These are phyloP conservation scores for Enteromius radiatus DNA, from an alignment of 2,797 vertebrate genomes.

Conservation along the genomic window DNA sequence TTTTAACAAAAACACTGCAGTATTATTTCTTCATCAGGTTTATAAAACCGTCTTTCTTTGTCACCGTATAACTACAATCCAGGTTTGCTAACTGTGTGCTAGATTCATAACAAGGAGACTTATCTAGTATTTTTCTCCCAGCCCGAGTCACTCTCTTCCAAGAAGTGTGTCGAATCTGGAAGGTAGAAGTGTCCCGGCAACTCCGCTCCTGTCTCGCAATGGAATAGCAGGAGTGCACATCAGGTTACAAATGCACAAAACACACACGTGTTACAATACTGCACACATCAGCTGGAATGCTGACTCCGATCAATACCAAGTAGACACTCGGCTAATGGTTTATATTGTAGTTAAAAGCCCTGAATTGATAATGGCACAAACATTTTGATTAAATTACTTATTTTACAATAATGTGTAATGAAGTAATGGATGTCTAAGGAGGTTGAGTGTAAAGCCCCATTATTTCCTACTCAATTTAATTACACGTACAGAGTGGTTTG, in stretches of 20 bases:
- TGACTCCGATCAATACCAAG: neutral
- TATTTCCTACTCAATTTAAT: conserved; percentile 42
- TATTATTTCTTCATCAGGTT: neutral
- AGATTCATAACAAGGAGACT: neutral
- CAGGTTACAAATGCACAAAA: conserved; percentile 53
- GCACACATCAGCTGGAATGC: neutral
- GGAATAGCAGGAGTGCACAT: conserved; percentile 55
- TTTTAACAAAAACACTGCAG: neutral
- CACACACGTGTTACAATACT: conserved; percentile 11
- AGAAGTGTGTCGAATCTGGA: conserved; percentile 80
- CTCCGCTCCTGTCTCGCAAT: conserved; percentile 77
- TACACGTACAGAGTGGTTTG: conserved; percentile 19
- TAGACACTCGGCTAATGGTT: conserved; percentile 30
- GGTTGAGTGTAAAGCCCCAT: conserved; percentile 26
- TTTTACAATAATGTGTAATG: conserved; percentile 28
- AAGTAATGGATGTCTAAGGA: conserved; percentile 47
- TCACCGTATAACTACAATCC: neutral
- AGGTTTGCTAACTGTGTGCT: neutral
- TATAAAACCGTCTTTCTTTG: neutral
- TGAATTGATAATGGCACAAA: conserved; percentile 48
- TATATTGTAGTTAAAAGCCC: conserved; percentile 20
- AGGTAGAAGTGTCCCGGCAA: conserved; percentile 81
- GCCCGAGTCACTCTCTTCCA: conserved; percentile 78
- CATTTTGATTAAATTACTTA: conserved; percentile 50
- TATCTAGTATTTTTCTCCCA: conserved; percentile 48